Percentiles rank a stretch among this genome's conserved stretches.
These are phyloP conservation scores for Alligator sinensis DNA, from an alignment of 2,113 vertebrate genomes.

Conservation along the genomic window DNA sequence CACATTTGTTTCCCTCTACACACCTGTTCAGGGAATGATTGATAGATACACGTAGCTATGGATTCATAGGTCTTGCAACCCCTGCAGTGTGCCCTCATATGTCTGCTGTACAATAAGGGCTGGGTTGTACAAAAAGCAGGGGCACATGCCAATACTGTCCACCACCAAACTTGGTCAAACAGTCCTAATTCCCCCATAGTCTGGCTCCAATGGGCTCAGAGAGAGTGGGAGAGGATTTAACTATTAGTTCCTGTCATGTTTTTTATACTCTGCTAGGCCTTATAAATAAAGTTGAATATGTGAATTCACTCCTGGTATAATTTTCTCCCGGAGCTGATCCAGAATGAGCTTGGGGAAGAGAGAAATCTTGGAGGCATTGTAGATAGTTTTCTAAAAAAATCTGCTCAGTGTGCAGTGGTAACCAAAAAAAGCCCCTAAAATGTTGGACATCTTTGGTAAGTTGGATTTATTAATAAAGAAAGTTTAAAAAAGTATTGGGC, in stretches of 20 bases:
- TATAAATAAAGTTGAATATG: background rate
- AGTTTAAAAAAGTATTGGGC: too few relatives aligned
- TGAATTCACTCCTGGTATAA: background rate
- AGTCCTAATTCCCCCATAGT: background rate
- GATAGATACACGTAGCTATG: background rate
- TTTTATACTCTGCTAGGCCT: background rate
- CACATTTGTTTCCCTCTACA: background rate
- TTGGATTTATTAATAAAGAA: too few relatives aligned
- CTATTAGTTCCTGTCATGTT: background rate
- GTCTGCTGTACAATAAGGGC: background rate
- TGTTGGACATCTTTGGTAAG: too few relatives aligned
- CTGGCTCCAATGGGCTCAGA: background rate
- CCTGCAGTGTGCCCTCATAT: fast-evolving
- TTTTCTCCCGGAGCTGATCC: background rate
- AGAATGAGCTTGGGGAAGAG: background rate
- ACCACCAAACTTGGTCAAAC: fast-evolving
- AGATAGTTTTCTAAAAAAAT: too few relatives aligned
- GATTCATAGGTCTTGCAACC: background rate
- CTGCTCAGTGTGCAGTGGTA: too few relatives aligned
- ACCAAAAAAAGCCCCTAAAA: too few relatives aligned
- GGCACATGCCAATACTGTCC: background rate
- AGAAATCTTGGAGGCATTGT: too few relatives aligned
- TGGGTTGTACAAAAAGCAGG: background rate
- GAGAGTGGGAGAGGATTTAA: background rate
- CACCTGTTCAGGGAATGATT: background rate